Evolutionary conservation across 37 sponge, comb jelly and placozoan species (phyloP).

Genomic region (Ianthella basta): DNA sequence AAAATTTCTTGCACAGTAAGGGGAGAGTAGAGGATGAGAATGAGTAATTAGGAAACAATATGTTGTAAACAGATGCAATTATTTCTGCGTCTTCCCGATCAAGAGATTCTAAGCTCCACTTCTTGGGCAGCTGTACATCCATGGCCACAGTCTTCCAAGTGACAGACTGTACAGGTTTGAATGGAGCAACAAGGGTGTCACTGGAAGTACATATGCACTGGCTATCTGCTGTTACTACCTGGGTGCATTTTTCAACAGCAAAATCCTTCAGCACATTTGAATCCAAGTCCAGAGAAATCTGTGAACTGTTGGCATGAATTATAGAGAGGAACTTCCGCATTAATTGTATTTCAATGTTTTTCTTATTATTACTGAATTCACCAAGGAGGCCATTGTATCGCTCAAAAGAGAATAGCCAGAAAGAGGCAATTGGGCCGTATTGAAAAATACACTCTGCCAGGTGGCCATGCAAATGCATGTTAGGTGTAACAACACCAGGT

Average conservation of each 20-base stretch:
- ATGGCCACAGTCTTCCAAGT: background rate
- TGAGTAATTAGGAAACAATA: background rate
- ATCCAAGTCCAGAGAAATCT: background rate
- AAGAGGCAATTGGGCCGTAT: background rate
- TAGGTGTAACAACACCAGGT: background rate
- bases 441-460: background rate
- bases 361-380: background rate
- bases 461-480: slow-evolving; percentile 35
- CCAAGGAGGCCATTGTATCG: slow-evolving; percentile 24
- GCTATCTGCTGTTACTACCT: no score
- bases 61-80: background rate
- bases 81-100: background rate
- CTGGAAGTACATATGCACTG: no score
- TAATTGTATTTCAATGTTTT: slow-evolving; percentile 13
- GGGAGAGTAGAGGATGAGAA: background rate
- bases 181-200: no score
- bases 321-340: slow-evolving; percentile 16
- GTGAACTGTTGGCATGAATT: background rate
- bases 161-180: no score
- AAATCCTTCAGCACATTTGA: background rate
- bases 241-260: no score
- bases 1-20: background rate
- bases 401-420: slow-evolving; percentile 32
- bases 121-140: slow-evolving; percentile 20
- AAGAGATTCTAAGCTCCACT: background rate